These are phyloP conservation scores for Isoperla grammatica DNA, from an alignment of 2,888 invertebrate genomes.

Conservation along the genomic window DNA sequence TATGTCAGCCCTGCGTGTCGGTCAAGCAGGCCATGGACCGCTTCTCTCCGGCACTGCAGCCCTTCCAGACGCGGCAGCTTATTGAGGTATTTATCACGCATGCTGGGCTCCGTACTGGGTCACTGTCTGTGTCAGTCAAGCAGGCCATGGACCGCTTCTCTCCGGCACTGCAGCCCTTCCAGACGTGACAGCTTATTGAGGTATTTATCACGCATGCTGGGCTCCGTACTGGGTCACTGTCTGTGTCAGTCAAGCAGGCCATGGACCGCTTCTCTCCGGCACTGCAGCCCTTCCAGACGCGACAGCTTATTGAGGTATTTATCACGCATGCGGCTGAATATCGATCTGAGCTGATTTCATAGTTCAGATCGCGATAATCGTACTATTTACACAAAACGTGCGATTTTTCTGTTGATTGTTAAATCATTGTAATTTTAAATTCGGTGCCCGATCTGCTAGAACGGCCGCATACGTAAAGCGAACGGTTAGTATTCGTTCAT, in stretches of 20 bases:
- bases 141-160: conserved; percentile 55
- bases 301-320: conserved; percentile 59
- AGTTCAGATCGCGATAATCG: no score
- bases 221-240: conserved; percentile 59
- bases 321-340: no score
- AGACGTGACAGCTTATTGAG: conserved; percentile 56
- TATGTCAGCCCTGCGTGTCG: conserved; percentile 55
- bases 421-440: no score
- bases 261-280: conserved; percentile 56
- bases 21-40: conserved; percentile 51
- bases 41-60: conserved; percentile 60
- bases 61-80: conserved; percentile 56
- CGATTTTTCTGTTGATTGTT: no score
- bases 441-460: no score
- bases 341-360: no score
- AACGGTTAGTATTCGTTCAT: no score
- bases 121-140: conserved; percentile 57
- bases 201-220: no score
- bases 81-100: conserved; percentile 51
- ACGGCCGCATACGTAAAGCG: no score
- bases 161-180: conserved; percentile 59
- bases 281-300: conserved; percentile 59
- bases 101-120: conserved; percentile 60
- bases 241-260: conserved; percentile 54
- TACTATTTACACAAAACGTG: no score